phyloP scores from a whole-genome alignment of 2,113 vertebrate genomes.

The Henicopernis longicauda region DNA sequence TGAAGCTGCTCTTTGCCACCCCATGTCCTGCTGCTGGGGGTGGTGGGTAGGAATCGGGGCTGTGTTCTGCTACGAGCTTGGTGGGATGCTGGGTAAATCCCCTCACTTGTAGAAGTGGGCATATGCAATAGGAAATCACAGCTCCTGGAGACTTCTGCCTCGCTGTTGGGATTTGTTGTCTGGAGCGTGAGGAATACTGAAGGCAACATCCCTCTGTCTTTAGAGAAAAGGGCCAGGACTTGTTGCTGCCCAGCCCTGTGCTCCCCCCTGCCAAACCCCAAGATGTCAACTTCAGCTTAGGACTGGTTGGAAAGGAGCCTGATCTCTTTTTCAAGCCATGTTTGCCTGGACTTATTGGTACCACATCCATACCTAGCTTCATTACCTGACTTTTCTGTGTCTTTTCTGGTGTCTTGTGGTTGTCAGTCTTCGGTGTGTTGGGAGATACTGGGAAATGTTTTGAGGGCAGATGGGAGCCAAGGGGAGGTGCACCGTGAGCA shows the following conservation, averaged over 20 bases:
- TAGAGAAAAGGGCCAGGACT: not conserved
- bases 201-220: not conserved
- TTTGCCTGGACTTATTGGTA: not conserved
- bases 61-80: not conserved
- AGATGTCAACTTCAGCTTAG: not conserved
- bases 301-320: not conserved
- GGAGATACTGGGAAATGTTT: not conserved
- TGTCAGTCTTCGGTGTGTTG: not conserved
- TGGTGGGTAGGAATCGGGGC: not conserved
- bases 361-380: not conserved
- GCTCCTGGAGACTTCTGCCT: not conserved
- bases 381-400: not conserved
- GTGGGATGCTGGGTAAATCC: not conserved
- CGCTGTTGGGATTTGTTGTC: not conserved
- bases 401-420: not conserved
- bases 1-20: not conserved
- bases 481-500: not conserved
- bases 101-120: not conserved
- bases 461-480: not conserved
- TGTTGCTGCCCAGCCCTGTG: not conserved
- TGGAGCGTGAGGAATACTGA: not conserved
- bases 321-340: not conserved
- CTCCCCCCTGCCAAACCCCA: accelerated
- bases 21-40: not conserved
- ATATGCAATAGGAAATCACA: not conserved